Percentiles rank a stretch among this genome's conserved stretches.
These are phyloP conservation scores for Archilochus colubris DNA, from an alignment of 2,113 vertebrate species.

Conservation along the genomic window DNA sequence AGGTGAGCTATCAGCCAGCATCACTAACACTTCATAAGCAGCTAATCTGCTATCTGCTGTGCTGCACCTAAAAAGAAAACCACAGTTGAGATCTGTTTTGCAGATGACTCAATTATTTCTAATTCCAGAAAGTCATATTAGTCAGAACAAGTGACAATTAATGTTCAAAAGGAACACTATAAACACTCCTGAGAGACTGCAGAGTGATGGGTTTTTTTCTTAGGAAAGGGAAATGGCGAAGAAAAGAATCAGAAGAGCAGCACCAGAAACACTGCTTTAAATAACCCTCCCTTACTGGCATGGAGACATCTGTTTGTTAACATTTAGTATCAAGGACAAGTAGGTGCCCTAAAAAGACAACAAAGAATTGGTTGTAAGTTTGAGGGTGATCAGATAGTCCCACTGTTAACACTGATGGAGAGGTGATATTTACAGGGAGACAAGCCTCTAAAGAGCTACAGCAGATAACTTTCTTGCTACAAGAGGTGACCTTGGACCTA, in stretches of 20 bases:
- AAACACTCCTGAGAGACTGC: not conserved
- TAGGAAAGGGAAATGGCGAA: not conserved
- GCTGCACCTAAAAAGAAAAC: slow-evolving; percentile 86
- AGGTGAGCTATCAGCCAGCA: slow-evolving; percentile 96
- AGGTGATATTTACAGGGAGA: not conserved
- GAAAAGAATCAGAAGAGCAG: not conserved
- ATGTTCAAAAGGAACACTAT: not conserved
- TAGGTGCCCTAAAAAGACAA: not conserved
- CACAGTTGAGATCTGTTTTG: not conserved
- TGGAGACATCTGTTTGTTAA: not conserved
- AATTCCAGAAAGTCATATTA: not conserved
- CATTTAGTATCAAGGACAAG: not conserved
- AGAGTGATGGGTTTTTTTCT: not conserved
- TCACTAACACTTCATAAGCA: slow-evolving; percentile 97
- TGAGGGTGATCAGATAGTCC: not conserved
- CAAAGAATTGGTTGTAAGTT: not conserved
- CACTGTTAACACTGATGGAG: not conserved
- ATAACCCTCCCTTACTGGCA: not conserved
- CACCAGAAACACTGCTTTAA: not conserved
- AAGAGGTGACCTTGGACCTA: not conserved
- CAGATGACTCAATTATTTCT: slow-evolving; percentile 20
- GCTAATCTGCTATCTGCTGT: slow-evolving; percentile 94
- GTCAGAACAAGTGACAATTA: not conserved
- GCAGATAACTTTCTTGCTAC: not conserved
- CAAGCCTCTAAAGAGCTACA: not conserved